phyloP scores from a whole-genome alignment of 2,797 vertebrate genomes.

The Pseudochirops corinnae region DNA sequence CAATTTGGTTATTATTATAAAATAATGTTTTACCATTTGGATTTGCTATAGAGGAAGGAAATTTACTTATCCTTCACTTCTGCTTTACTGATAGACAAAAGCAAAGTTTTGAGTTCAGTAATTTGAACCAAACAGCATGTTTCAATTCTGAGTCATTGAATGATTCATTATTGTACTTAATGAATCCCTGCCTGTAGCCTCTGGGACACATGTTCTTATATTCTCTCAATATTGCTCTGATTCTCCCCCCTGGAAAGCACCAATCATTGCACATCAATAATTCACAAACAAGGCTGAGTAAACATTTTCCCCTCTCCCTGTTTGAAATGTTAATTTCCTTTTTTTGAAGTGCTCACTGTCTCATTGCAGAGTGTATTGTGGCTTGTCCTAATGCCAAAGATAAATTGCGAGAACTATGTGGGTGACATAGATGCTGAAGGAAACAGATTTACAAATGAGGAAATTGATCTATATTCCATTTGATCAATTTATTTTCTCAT shows the following conservation, averaged over 20 bases:
- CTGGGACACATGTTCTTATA: background rate
- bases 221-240: slow-evolving; percentile 9
- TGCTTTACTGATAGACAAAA: slow-evolving; percentile 1
- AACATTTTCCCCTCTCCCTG: slow-evolving; percentile 48
- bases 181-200: background rate
- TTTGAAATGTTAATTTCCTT: slow-evolving; percentile 72
- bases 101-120: background rate
- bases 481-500: slow-evolving; percentile 11
- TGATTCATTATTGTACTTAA: background rate
- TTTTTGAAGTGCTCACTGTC: slow-evolving; percentile 49
- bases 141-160: background rate
- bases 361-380: background rate
- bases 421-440: background rate
- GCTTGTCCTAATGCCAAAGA: slow-evolving; percentile 35
- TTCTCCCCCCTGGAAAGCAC: background rate
- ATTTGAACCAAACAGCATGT: background rate
- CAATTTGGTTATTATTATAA: background rate
- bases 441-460: slow-evolving; percentile 51
- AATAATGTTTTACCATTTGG: slow-evolving; percentile 7
- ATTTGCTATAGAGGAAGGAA: background rate
- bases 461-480: background rate
- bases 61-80: slow-evolving; percentile 6
- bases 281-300: slow-evolving; percentile 49
- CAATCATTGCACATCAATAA: slow-evolving; percentile 49
- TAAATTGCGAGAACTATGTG: background rate